Evolutionary conservation across 1,140 invertebrate genomes (phyloP).

Genomic region (Drosophila subobscura): DNA sequence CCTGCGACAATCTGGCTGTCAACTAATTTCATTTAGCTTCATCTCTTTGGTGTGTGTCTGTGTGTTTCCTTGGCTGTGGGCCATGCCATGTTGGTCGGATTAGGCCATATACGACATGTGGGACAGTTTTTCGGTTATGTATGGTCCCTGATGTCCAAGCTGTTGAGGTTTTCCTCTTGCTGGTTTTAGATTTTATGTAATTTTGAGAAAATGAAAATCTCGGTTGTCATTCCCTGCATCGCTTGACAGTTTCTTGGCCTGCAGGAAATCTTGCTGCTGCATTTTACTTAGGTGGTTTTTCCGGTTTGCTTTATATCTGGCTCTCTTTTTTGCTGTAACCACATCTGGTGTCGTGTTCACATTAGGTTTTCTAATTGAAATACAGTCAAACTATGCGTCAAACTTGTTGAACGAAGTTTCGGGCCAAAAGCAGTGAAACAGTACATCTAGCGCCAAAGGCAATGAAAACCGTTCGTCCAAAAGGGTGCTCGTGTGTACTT

Average conservation of each 20-base stretch:
- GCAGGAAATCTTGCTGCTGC: no score
- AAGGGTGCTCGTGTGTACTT: conserved; percentile 12
- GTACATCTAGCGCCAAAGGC: conserved; percentile 31
- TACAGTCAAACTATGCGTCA: conserved; percentile 58
- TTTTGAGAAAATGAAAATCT: neutral
- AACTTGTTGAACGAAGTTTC: conserved; percentile 60
- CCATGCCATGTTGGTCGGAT: conserved; percentile 35
- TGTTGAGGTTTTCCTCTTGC: conserved; percentile 4
- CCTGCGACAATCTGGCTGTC: conserved; percentile 60
- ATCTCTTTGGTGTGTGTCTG: conserved; percentile 25
- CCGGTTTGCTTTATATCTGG: no score
- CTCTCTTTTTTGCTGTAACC: no score
- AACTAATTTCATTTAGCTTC: conserved; percentile 69
- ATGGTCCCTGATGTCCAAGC: no score
- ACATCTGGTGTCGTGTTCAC: conserved; percentile 9
- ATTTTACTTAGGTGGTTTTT: no score
- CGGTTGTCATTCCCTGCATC: neutral
- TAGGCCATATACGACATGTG: conserved; percentile 44
- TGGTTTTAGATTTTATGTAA: neutral
- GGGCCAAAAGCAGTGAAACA: conserved; percentile 2
- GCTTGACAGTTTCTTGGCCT: no score
- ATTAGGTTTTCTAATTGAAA: conserved; percentile 62
- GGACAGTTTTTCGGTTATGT: conserved; percentile 14
- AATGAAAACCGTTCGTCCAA: conserved; percentile 42
- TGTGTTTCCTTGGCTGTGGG: conserved; percentile 29